Conservation (phyloP, 2,888 invertebrate genomes). For the Drosophila testacea region DNA sequence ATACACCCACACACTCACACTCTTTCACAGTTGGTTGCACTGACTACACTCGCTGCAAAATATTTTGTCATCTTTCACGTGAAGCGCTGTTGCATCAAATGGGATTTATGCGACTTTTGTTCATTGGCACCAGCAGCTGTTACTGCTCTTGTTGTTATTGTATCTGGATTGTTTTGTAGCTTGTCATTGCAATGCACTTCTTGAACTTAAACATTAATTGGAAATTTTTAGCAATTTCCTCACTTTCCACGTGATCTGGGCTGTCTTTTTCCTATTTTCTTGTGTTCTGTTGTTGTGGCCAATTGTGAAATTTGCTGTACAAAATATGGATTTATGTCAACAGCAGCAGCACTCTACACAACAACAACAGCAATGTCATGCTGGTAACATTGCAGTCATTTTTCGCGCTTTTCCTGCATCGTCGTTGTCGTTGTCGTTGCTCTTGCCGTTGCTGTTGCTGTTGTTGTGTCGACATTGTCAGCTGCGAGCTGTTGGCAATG, state of each 20-base stretch:
- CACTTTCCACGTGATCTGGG: slow-evolving; percentile 49
- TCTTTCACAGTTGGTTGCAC: slow-evolving; percentile 35
- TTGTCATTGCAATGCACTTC: slow-evolving; percentile 36
- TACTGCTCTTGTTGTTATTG: slow-evolving; percentile 5
- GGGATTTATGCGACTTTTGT: slow-evolving; percentile 68
- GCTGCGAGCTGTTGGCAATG: slow-evolving; percentile 78
- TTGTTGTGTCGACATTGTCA: slow-evolving; percentile 52
- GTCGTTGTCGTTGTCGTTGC: slow-evolving; percentile 56
- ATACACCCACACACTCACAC: slow-evolving; percentile 9
- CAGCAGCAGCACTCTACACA: slow-evolving; percentile 34
- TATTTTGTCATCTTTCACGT: slow-evolving; percentile 74
- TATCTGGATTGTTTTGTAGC: slow-evolving; percentile 7
- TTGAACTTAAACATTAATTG: slow-evolving; percentile 74
- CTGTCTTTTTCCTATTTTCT: slow-evolving; percentile 10
- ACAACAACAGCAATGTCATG: slow-evolving; percentile 40
- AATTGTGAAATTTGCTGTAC: slow-evolving; percentile 74
- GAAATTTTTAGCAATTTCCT: slow-evolving; percentile 74
- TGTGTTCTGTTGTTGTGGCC: slow-evolving; percentile 42
- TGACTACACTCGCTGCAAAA: slow-evolving; percentile 31
- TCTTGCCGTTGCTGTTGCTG: slow-evolving; percentile 23
- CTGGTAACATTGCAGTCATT: slow-evolving; percentile 67
- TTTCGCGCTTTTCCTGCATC: slow-evolving; percentile 56
- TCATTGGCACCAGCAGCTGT: slow-evolving; percentile 31
- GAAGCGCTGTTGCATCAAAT: slow-evolving; percentile 57
- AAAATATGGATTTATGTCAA: slow-evolving; percentile 81